Evolutionary conservation across 53 echinoderm and acorn worm species (phyloP).

Genomic region (Henricia sp.): DNA sequence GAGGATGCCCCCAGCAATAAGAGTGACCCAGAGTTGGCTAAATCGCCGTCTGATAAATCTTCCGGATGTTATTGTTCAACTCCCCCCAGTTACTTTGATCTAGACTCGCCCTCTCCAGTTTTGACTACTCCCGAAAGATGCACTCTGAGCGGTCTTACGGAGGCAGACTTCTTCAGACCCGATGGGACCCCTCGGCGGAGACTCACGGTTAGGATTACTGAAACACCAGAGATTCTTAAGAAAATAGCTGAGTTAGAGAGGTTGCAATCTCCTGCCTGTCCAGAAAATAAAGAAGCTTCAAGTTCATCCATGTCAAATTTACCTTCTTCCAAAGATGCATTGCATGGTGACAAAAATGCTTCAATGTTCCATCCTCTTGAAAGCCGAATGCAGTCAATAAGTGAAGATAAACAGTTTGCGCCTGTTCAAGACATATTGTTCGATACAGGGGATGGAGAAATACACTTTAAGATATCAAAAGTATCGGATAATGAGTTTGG

Average conservation of each 20-base stretch:
- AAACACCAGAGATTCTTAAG: conserved; percentile 31
- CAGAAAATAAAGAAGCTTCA: neutral
- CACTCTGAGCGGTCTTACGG: neutral
- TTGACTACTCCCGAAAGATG: no score
- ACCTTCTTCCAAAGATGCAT: no score
- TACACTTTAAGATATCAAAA: no score
- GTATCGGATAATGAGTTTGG: no score
- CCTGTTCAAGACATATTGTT: no score
- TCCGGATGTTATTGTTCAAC: neutral
- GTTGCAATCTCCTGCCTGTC: neutral
- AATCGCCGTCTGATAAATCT: neutral
- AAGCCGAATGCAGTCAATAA: no score
- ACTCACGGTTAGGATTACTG: conserved; percentile 23
- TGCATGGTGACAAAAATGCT: no score
- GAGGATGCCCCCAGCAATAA: neutral
- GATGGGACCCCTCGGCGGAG: conserved; percentile 33
- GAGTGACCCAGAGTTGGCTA: conserved; percentile 5
- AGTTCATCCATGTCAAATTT: no score
- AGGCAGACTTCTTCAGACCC: neutral
- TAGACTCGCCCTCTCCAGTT: no score
- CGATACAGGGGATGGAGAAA: no score
- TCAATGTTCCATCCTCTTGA: no score
- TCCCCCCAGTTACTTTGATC: neutral
- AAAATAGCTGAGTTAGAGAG: conserved; percentile 16
- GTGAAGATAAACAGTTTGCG: no score